These are phyloP conservation scores for Pogonocichla stellata DNA, from an alignment of 2,113 vertebrate genomes.

Conservation along the genomic window DNA sequence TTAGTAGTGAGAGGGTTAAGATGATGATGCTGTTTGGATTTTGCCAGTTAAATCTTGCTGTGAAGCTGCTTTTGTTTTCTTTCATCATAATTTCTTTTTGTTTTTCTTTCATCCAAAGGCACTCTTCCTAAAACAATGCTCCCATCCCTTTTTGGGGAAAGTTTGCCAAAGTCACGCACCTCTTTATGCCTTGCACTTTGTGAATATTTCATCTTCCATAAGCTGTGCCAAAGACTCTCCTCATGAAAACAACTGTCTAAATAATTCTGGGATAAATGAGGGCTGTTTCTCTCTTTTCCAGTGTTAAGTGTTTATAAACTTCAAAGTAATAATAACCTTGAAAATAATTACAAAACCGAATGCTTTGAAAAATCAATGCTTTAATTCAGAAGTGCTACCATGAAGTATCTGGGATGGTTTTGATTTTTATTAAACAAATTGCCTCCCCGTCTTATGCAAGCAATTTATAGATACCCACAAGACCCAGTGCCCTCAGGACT, in stretches of 20 bases:
- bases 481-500: neutral
- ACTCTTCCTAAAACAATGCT: neutral
- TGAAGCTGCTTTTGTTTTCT: neutral
- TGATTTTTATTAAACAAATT: neutral
- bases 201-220: slow-evolving; percentile 18
- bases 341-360: neutral
- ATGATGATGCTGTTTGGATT: neutral
- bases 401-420: neutral
- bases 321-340: neutral
- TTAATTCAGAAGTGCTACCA: neutral
- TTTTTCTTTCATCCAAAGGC: neutral
- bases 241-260: neutral
- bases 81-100: neutral
- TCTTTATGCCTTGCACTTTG: neutral
- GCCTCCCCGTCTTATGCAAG: neutral
- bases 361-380: neutral
- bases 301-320: neutral
- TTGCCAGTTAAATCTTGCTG: neutral
- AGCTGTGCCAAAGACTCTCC: neutral
- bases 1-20: neutral
- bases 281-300: neutral
- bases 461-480: neutral
- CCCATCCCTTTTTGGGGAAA: neutral
- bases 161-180: neutral
- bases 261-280: neutral